phyloP scores from a whole-genome alignment of 2,113 vertebrate genomes.

The Corythoichthys intestinalis region DNA sequence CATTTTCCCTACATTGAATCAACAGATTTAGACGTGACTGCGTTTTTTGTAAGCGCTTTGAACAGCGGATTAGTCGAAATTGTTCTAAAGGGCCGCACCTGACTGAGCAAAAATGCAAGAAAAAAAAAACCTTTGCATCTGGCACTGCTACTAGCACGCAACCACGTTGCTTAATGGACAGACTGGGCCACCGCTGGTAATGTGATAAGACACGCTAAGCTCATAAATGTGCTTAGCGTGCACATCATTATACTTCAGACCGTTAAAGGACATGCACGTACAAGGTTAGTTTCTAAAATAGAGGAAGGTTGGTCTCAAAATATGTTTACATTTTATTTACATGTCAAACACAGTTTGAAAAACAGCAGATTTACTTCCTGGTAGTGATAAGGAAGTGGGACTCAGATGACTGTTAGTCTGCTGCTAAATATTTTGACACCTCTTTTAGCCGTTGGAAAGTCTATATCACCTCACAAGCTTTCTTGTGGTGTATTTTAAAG shows the following conservation, averaged over 20 bases:
- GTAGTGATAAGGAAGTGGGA: conserved; percentile 8
- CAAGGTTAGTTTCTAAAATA: neutral
- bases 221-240: conserved; percentile 2
- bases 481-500: no score
- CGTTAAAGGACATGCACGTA: neutral
- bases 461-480: conserved; percentile 40
- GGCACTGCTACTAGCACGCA: neutral
- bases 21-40: neutral
- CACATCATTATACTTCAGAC: neutral
- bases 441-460: conserved; percentile 30
- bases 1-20: neutral
- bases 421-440: neutral
- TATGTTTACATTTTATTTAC: neutral
- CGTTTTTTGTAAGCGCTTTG: neutral
- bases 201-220: neutral
- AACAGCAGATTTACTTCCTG: conserved; percentile 13
- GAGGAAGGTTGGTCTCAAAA: neutral
- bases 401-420: conserved; percentile 28
- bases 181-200: neutral
- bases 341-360: neutral
- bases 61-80: neutral
- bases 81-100: neutral
- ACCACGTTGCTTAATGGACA: neutral
- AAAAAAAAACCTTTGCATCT: neutral
- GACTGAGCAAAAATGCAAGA: neutral